Conservation (phyloP, 2,797 vertebrate genomes). For the Phalloptychus januarius region DNA sequence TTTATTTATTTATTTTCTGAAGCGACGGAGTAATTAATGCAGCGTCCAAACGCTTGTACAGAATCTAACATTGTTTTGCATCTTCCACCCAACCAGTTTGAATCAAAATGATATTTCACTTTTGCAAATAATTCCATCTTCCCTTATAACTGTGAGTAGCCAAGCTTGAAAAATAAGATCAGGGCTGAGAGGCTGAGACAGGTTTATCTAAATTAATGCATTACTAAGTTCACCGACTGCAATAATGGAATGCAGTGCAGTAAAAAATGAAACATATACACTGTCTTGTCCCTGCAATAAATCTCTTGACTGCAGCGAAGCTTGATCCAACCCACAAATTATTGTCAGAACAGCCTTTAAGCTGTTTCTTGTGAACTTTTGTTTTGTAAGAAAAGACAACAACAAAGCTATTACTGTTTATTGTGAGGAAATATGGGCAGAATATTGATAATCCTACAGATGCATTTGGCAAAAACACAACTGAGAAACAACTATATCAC, state of each 20-base stretch:
- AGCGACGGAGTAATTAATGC: conserved; percentile 32
- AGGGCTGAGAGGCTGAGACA: conserved; percentile 11
- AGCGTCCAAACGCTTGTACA: conserved; percentile 29
- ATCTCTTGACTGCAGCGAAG: conserved; percentile 12
- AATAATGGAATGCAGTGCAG: not conserved
- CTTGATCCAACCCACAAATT: conserved; percentile 4
- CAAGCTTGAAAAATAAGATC: conserved; percentile 14
- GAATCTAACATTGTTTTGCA: conserved; percentile 35
- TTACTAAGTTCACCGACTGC: not conserved
- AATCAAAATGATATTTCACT: conserved; percentile 49
- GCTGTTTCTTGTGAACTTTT: not conserved
- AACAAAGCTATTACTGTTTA: not conserved
- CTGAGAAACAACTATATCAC: not conserved
- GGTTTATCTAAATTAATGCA: conserved; percentile 11
- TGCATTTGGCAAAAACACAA: not conserved
- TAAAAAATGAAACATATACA: not conserved
- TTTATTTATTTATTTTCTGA: not conserved
- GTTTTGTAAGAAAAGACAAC: not conserved
- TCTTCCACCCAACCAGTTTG: conserved; percentile 16
- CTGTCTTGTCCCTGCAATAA: conserved; percentile 3
- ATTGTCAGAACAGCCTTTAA: not conserved
- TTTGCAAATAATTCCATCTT: conserved; percentile 34
- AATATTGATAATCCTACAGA: not conserved
- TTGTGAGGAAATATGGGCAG: not conserved
- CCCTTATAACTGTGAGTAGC: conserved; percentile 13